Evolutionary conservation across 2,888 invertebrate species (phyloP), one percentile per base, ranked within the genome.

Genomic region (Platypus cylindrus): DNA sequence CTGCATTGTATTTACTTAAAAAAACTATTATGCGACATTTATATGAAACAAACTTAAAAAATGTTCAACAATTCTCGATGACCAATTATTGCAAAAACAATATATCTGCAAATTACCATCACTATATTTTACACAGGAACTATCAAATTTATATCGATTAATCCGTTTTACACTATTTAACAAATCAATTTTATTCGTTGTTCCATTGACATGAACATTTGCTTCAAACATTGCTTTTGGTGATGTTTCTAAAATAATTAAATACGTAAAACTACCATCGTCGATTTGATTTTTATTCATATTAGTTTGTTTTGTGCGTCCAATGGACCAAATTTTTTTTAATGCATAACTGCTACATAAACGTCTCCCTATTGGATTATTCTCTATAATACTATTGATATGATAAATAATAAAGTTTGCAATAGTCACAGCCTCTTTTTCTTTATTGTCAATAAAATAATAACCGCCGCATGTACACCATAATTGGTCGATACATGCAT

Each of bases 391-490:
- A n/a, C 16, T 28, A 32, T 47, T 46, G 5, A 45, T 27, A 38
- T 47, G 34, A 9, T 36, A 22, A 3, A 47, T 31, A 2, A 48
- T 30, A 27, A 62, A 61, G 14, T 63, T 51, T 0, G 71, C 69
- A 15, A 71, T 70, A 45, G 65, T 65, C 13, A 60, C 51, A 5
- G 71, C 73, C 16, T 69, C 63, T 25, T 59, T 51, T 31, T 71
- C 68, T 29, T 63, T 56, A 5, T 51, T 48, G 39, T 65, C 60
- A 30, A 69, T 53, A 12, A 66, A 54, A 46, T 67, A 62, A 66
- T 28, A 69, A 13, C 70, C 68, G 38, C 73, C 70, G 49, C 83
- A 84, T 34, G 78, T 73, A 52, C 83, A 84, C 79, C 80, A 83
- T 52, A 80, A 80, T 30, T 73, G 67, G 5, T 68, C 66, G 32